These are phyloP conservation scores for Dufourea novaeangliae DNA, from an alignment of 1,140 invertebrate species.

Conservation along the genomic window DNA sequence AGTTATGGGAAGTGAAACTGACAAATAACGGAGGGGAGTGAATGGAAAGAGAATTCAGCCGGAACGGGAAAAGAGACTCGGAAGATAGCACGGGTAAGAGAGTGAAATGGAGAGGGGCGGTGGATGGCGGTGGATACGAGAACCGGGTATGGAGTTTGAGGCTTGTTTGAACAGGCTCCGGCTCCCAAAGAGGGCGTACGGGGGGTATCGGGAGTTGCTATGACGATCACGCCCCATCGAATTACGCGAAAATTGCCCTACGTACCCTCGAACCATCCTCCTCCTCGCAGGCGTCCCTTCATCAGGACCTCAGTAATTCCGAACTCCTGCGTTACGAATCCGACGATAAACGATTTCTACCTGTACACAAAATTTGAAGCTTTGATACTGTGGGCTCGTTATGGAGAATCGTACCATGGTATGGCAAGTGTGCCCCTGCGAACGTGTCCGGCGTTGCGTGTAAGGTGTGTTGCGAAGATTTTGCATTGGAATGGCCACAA, in stretches of 20 bases:
- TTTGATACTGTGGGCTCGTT: conserved; percentile 24
- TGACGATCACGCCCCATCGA: conserved; percentile 81
- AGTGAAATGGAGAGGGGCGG: conserved; percentile 8
- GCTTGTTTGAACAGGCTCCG: conserved; percentile 79
- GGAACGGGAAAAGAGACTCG: conserved; percentile 39
- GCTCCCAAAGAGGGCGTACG: conserved; percentile 72
- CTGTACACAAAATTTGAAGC: conserved; percentile 69
- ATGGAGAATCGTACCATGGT: neutral
- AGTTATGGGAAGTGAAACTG: conserved; percentile 39
- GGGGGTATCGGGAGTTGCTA: conserved; percentile 77
- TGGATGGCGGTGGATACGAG: conserved; percentile 53
- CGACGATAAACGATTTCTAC: conserved; percentile 77
- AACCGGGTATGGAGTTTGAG: conserved; percentile 68
- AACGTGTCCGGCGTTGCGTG: too few species aligned
- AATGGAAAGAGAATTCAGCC: conserved; percentile 19
- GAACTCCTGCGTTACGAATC: conserved; percentile 67
- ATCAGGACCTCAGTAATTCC: conserved; percentile 64
- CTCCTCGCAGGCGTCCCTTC: conserved; percentile 54
- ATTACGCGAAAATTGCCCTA: conserved; percentile 81
- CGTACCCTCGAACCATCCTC: conserved; percentile 74
- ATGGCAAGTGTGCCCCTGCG: too few species aligned
- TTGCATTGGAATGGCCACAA: too few species aligned
- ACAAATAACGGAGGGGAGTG: conserved; percentile 15
- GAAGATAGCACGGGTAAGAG: conserved; percentile 19
- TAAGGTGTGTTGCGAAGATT: too few species aligned